These are phyloP conservation scores for Scaptomyza reducta DNA, from an alignment of 2,888 invertebrate genomes.

Conservation along the genomic window DNA sequence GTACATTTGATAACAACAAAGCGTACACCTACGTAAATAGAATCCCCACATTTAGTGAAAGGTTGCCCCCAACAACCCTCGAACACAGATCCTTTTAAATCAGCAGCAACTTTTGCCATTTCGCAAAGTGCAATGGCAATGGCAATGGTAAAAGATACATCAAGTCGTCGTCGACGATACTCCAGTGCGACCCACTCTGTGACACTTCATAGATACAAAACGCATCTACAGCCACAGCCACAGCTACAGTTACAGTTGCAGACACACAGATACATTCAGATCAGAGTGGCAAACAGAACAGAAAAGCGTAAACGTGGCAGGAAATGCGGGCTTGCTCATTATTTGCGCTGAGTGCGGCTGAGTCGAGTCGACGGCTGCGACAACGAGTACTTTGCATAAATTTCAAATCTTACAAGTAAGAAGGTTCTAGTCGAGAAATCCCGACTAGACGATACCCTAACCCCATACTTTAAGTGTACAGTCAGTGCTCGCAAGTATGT, in stretches of 20 bases:
- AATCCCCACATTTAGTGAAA: not conserved
- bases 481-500: no score
- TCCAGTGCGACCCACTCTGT: conserved; percentile 42
- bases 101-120: conserved; percentile 71
- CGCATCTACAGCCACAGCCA: conserved; percentile 52
- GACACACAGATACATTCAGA: conserved; percentile 37
- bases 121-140: conserved; percentile 69
- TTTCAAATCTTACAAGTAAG: conserved; percentile 72
- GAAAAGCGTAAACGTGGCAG: conserved; percentile 72
- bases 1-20: not conserved
- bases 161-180: conserved; percentile 69
- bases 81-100: conserved; percentile 29
- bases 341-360: conserved; percentile 77
- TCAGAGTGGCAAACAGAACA: conserved; percentile 31
- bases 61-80: conserved; percentile 10
- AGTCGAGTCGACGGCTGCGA: conserved; percentile 60
- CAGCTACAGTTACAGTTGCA: conserved; percentile 51
- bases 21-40: conserved; percentile 3
- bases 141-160: conserved; percentile 72
- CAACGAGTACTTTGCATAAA: conserved; percentile 78
- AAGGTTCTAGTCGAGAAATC: no score
- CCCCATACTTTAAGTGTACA: no score
- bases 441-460: no score
- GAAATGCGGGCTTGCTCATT: conserved; percentile 80
- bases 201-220: conserved; percentile 30